These are phyloP conservation scores for Chroicocephalus ridibundus DNA, from an alignment of 2,113 vertebrate species.

Conservation along the genomic window DNA sequence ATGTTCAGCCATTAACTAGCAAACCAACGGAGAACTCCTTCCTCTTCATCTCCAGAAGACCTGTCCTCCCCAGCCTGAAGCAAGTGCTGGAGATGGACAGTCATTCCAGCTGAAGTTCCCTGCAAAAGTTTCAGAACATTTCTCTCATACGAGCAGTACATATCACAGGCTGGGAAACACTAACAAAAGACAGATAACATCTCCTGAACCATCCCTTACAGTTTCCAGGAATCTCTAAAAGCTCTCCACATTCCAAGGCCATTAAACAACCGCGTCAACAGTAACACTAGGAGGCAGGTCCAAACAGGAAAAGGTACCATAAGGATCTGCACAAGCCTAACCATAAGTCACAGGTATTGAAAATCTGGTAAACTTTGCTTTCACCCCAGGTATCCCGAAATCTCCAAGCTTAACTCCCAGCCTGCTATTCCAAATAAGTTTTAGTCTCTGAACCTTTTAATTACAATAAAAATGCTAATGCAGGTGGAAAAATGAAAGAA, in stretches of 20 bases:
- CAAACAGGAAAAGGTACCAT: neutral
- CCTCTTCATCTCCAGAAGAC: neutral
- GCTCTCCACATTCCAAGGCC: neutral
- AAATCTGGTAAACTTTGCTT: neutral
- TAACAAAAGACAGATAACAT: neutral
- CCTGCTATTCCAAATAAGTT: neutral
- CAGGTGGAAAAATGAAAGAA: neutral
- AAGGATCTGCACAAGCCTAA: neutral
- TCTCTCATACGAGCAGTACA: neutral
- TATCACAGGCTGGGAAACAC: neutral
- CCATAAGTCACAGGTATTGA: neutral
- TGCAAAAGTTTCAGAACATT: neutral
- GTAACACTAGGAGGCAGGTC: neutral
- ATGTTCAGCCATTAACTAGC: neutral
- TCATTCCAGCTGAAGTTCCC: neutral
- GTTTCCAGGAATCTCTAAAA: neutral
- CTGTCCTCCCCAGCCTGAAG: neutral
- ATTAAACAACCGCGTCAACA: neutral
- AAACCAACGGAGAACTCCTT: neutral
- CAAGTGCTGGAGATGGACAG: neutral
- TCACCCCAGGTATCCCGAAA: neutral
- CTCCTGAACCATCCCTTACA: neutral
- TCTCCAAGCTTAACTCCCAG: neutral
- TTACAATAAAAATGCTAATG: neutral
- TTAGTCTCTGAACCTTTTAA: neutral